Base-by-base conservation (phyloP, 2,797 vertebrate species). In the Nannoperca obscura region DNA sequence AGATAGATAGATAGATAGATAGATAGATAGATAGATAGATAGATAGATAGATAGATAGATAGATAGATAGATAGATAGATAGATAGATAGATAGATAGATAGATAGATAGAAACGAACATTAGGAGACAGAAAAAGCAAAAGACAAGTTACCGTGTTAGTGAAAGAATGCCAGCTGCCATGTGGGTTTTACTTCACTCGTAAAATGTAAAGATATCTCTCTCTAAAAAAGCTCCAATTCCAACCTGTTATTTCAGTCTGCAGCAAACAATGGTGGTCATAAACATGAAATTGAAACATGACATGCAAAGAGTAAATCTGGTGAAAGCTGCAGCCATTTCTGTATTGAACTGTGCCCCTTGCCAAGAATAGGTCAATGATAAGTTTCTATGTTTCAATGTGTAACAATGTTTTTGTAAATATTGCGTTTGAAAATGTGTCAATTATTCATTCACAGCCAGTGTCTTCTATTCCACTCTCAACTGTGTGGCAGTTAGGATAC, bases 121-220 rank as follows among this genome's bases (percentile, higher is more conserved):
- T 13, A 5, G 22, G 17, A 60, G 22, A 9, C 13, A n/a, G 57
- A n/a, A 24, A 60, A 57, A 50, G 27, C 2, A 52, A 32, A 52
- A 53, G 20, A 44, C 38, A 60, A 50, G 44, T 47, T 30, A 20
- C 11, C 12, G 20, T 53, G 76, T 71, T n/a, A 27, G 64, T 49
- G 36, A 69, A 73, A 36, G 68, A 74, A 84, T 85, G 83, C 74
- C 52, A 64, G 75, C 78, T 82, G 70, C 70, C 40, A 34, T 77
- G 70, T 85, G 69, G 71, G 57, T 86, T 92, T 85, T 65, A 73
- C 49, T 86, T 83, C 2, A 24, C 66, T 83, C 22, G 74, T 94
- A 91, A 94, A 94, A 89, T 83, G 65, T 90, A 89, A 94, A 94
- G 88, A 95, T 93, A 93, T 86, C 83, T 79, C 53, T 71, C 44